A percentile compares a stretch with the other conserved stretches of the same genome.
Conservation (phyloP, 2,113 vertebrate species). For the Phylloscopus trochilus region DNA sequence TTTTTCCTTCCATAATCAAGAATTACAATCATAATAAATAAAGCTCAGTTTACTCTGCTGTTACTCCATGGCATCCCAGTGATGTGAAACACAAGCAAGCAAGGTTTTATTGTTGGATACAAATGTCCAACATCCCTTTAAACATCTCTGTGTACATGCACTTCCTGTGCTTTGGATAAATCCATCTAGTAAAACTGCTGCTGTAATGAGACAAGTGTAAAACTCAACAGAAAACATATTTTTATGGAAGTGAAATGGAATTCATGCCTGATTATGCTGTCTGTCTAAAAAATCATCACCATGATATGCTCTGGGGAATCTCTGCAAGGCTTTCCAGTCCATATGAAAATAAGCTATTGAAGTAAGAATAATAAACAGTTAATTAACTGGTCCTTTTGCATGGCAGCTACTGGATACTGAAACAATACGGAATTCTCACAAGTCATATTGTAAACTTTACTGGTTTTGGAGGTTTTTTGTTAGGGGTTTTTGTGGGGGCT, state of each 20-base stretch:
- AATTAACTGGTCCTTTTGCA: background rate
- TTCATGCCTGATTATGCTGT: background rate
- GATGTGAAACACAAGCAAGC: background rate
- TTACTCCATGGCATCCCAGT: background rate
- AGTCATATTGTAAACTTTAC: background rate
- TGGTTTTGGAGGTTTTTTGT: background rate
- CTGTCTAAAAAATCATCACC: background rate
- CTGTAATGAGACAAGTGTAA: background rate
- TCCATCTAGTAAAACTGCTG: background rate
- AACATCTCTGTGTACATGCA: background rate
- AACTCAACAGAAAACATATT: background rate
- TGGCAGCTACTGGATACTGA: background rate
- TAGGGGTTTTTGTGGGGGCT: background rate
- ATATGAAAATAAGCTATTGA: background rate
- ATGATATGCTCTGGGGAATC: background rate
- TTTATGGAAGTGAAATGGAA: background rate
- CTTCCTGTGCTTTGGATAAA: background rate
- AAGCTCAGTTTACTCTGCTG: background rate
- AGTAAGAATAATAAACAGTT: constrained; percentile 41
- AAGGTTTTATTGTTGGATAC: background rate
- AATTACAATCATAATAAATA: background rate
- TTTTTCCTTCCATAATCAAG: background rate
- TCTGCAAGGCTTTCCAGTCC: background rate
- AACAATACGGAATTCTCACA: background rate
- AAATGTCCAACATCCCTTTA: background rate